phyloP scores from a whole-genome alignment of 2,888 invertebrate species.

The Synanthedon tipuliformis region DNA sequence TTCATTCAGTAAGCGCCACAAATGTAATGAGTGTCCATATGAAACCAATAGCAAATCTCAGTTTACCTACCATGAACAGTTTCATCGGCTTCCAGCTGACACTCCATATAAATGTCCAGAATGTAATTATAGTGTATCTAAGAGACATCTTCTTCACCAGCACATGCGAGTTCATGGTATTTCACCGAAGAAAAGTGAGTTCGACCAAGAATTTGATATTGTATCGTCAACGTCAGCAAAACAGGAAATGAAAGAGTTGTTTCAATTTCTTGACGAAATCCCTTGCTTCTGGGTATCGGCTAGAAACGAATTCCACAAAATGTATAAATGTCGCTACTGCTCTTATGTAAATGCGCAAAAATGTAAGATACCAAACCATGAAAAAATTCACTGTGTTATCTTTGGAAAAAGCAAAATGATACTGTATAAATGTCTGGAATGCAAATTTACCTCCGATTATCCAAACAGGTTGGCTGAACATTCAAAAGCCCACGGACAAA shows the following conservation, averaged over 20 bases:
- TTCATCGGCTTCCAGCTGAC: conserved; percentile 77
- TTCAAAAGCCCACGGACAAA: conserved; percentile 80
- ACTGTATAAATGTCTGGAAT: conserved; percentile 77
- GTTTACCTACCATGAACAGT: conserved; percentile 87
- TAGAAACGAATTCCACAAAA: conserved; percentile 79
- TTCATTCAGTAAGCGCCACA: conserved; percentile 73
- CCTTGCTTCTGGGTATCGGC: conserved; percentile 83
- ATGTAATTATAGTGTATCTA: conserved; percentile 86
- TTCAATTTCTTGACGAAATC: conserved; percentile 66
- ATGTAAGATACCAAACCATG: conserved; percentile 85
- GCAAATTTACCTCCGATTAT: conserved; percentile 83
- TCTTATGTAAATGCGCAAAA: conserved; percentile 86
- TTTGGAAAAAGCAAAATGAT: conserved; percentile 67
- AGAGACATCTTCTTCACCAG: conserved; percentile 83
- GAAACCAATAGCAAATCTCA: conserved; percentile 88
- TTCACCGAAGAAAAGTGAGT: conserved; percentile 47
- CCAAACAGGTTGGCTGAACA: conserved; percentile 78
- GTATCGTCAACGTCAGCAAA: conserved; percentile 22
- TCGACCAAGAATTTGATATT: conserved; percentile 52
- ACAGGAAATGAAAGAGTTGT: conserved; percentile 21
- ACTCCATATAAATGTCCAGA: conserved; percentile 84
- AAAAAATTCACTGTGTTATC: conserved; percentile 77
- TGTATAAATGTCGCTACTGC: conserved; percentile 87
- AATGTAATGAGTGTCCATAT: conserved; percentile 85
- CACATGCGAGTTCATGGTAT: conserved; percentile 83